Evolutionary conservation across 1,140 invertebrate species (phyloP), one percentile per base, ranked within the genome.

Genomic region (Musca domestica): DNA sequence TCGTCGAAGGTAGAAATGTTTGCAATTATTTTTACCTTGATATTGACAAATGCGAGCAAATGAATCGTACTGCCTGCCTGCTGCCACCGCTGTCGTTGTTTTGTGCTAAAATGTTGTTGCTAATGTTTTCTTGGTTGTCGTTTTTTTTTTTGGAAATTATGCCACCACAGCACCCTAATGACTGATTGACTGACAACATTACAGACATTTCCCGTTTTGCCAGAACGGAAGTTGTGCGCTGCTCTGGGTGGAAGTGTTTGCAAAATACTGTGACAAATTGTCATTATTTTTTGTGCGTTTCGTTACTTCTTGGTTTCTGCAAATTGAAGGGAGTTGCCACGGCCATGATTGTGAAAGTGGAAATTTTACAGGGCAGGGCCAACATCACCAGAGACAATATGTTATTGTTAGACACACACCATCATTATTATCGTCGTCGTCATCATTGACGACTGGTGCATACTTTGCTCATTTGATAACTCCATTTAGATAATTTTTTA

Each of bases 11-110:
- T 61, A 17, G 30, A 41, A 41, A 61, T 34, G 27, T 30, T 23
- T 19, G 56, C 56, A 61, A 61, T 61, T 61, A 61, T 61, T 19
- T 41, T 61, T 61, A 61, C 56, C 56, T 61, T 61, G 56, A 61
- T 61, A 61, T 61, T 61, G 56, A 61, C 30, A 61, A 61, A 20
- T 41, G 34, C 34, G 34, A 41, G 34, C 34, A 41, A 41, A 41
- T 41, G 34, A 41, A 41, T 41, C 34, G 34, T 41, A 41, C 10
- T 41, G 34, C 34, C 34, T 41, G 34, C 34, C 34, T 9, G 10
- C 34, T 30, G 27, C 27, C 9, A 9, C 34, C 34, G 34, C 34
- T n/a, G n/a, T n/a, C 34, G 6, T 41, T 41, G 34, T 41, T 41
- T 5, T 41, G 34, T 41, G 34, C 34, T 41, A 41, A 41, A 41